Base-by-base conservation (phyloP, 2,797 vertebrate species). In the Coregonus sp. region DNA sequence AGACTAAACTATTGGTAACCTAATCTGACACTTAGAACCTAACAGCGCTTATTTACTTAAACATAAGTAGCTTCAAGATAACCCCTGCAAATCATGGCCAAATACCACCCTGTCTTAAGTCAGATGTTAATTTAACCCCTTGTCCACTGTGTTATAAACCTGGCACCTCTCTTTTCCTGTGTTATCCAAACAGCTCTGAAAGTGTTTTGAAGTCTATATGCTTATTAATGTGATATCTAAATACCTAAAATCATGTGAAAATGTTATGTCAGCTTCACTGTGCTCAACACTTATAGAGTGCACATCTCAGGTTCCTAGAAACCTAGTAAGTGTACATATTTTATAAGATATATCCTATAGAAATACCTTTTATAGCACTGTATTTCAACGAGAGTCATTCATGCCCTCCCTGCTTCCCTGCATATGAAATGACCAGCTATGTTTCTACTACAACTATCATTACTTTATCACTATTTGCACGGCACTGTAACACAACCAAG, bases 381-480 rank as follows among this genome's bases (percentile, higher is more conserved):
- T 11, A 76, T 73, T 74, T 81, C 47, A 76, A 51, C 78, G 66
- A 81, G 72, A 82, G 75, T 61, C 15, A 47, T 4, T 4, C 65
- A 70, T 75, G 72, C 29, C 25, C 40, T 6, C 31, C 74, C 77
- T 73, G 72, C 86, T 85, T 47, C 74, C 80, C 85, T 82, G 47
- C 84, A 67, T 29, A 33, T 12, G 51, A 73, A 63, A 74, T 67
- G 18, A 81, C 54, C 78, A 70, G 54, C 63, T 81, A 79, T 76
- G 63, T 85, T 73, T 84, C 81, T 74, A 79, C 81, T 72, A 79
- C 72, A 77, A 72, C 88, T 83, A 63, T 81, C 86, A 85, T 84
- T 11, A 15, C 52, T 70, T 88, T 84, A 87, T 86, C 78, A 80
- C 85, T 80, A 63, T 89, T 85, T 89, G 92, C 92, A 92, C 87